These are phyloP conservation scores for Lates calcarifer DNA, from an alignment of 2,113 vertebrate species.

Conservation along the genomic window DNA sequence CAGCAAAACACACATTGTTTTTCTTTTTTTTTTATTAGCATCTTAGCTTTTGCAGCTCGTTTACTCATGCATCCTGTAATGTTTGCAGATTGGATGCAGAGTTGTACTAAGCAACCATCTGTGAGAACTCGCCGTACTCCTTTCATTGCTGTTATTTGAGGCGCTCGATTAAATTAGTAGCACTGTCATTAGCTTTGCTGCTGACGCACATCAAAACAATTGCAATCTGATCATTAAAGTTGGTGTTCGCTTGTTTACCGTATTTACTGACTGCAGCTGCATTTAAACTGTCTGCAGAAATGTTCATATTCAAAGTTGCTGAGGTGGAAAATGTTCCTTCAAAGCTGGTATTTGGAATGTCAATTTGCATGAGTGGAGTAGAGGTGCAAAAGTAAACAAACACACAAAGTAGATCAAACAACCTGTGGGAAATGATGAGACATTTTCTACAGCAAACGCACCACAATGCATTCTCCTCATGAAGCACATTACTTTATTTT, in stretches of 20 bases:
- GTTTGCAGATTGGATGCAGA: constrained; percentile 19
- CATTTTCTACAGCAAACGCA: not conserved
- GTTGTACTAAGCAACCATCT: constrained; percentile 25
- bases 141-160: constrained; percentile 9
- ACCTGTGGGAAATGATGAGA: not conserved
- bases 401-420: not conserved
- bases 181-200: constrained; percentile 43
- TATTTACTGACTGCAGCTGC: constrained; percentile 19
- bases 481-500: not conserved
- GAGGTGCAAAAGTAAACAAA: not conserved
- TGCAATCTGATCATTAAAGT: constrained; percentile 5
- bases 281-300: constrained; percentile 8
- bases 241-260: not conserved
- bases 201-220: constrained; percentile 19
- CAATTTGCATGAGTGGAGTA: not conserved
- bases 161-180: not conserved
- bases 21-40: not conserved
- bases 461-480: not conserved
- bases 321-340: not conserved
- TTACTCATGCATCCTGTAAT: not conserved
- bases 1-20: not conserved
- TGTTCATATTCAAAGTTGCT: not conserved
- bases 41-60: not conserved
- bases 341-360: not conserved
- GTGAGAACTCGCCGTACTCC: constrained; percentile 6